Conservation (phyloP, 35 echinoderm and acorn worm species). For the Lytechinus pictus region DNA sequence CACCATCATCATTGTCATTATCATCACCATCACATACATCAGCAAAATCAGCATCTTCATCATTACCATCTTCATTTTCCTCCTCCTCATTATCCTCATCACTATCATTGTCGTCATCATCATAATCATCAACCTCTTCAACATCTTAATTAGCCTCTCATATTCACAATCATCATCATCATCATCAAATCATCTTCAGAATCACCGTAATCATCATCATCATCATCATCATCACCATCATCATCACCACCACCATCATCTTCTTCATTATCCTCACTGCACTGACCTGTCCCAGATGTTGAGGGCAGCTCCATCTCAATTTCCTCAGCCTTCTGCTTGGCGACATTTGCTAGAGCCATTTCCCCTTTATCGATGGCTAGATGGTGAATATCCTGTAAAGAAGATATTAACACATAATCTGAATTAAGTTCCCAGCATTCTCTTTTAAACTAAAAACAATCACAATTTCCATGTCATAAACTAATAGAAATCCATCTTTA, state of each 20-base stretch:
- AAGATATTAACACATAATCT: conserved; percentile 13
- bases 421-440: too few species aligned
- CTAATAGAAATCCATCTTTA: too few species aligned
- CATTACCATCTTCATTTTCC: too few species aligned
- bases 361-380: conserved; percentile 88
- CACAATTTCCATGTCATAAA: too few species aligned
- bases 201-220: not conserved
- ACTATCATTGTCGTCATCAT: too few species aligned
- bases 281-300: conserved; percentile 81
- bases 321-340: conserved; percentile 98
- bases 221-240: not conserved
- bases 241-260: conserved; percentile 18
- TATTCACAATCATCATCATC: not conserved
- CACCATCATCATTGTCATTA: too few species aligned
- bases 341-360: conserved; percentile 83
- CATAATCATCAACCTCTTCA: not conserved
- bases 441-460: too few species aligned
- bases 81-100: too few species aligned
- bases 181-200: not conserved
- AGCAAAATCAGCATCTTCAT: too few species aligned
- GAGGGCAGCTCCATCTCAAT: conserved; percentile 87
- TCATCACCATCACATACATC: too few species aligned
- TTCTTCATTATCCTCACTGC: conserved; percentile 26
- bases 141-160: not conserved
- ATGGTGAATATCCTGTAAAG: conserved; percentile 92